Evolutionary conservation across 2,113 vertebrate genomes (phyloP).

Genomic region (Trachemys scripta): DNA sequence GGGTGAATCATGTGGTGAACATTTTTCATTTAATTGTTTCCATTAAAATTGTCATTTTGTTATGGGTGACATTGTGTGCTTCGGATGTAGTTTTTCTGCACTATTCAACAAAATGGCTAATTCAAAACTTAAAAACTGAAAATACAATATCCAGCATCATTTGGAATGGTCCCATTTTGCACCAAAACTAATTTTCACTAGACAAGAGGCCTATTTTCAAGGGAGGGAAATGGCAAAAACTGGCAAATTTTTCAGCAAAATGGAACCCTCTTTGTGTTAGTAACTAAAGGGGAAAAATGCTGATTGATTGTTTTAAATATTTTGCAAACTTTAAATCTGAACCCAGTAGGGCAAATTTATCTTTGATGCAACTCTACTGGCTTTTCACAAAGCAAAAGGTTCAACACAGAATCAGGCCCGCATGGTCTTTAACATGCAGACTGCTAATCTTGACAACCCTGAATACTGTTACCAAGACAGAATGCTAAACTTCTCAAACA

Average conservation of each 20-base stretch:
- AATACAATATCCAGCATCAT: rapidly evolving
- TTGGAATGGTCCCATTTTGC: background rate
- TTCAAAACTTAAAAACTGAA: background rate
- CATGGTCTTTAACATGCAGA: background rate
- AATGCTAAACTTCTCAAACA: background rate
- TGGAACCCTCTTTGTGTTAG: rapidly evolving
- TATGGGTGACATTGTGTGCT: background rate
- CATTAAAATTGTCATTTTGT: background rate
- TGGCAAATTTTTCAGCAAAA: background rate
- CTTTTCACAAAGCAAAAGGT: background rate
- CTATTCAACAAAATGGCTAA: background rate
- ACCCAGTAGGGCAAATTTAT: rapidly evolving
- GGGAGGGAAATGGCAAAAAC: background rate
- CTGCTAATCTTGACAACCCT: background rate
- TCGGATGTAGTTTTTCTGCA: background rate
- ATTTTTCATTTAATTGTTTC: background rate
- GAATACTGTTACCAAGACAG: background rate
- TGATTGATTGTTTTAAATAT: rapidly evolving
- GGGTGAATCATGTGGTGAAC: background rate
- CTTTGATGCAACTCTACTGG: background rate
- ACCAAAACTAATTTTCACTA: background rate
- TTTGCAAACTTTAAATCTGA: background rate
- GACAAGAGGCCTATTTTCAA: background rate
- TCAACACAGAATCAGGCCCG: rapidly evolving
- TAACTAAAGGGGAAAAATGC: background rate